Evolutionary conservation across 2,113 vertebrate species (phyloP).

Genomic region (Scomber scombrus): DNA sequence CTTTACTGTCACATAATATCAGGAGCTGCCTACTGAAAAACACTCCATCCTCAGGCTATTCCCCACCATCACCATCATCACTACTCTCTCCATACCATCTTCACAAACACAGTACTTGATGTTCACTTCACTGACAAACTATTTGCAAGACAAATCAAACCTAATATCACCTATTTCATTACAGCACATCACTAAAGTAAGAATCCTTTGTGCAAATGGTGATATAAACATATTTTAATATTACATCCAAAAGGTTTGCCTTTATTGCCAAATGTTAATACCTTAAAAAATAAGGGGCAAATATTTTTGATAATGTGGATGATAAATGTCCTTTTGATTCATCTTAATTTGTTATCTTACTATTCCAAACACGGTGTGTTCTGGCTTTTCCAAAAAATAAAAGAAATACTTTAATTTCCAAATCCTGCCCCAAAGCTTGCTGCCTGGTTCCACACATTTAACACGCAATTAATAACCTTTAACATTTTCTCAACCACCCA

Average conservation of each 20-base stretch:
- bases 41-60: slow-evolving; percentile 67
- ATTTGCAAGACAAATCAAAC: slow-evolving; percentile 44
- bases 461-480: slow-evolving; percentile 68
- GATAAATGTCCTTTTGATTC: slow-evolving; percentile 2
- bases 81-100: slow-evolving; percentile 57
- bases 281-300: background rate
- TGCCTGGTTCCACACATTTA: slow-evolving; percentile 32
- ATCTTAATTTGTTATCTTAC: slow-evolving; percentile 17
- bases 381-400: background rate
- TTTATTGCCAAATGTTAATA: background rate
- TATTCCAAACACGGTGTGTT: background rate
- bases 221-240: background rate
- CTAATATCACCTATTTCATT: slow-evolving; percentile 29
- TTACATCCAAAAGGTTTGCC: background rate
- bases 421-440: slow-evolving; percentile 34
- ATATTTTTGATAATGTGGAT: background rate
- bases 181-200: background rate
- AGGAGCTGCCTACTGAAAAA: slow-evolving; percentile 69
- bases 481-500: slow-evolving; percentile 48
- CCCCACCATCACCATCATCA: slow-evolving; percentile 60
- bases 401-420: slow-evolving; percentile 20
- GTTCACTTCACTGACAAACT: slow-evolving; percentile 55
- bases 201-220: background rate
- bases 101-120: slow-evolving; percentile 34
- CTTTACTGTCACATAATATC: slow-evolving; percentile 80